Percentiles rank a stretch among this genome's conserved stretches.
Conservation (phyloP, 1,140 invertebrate species). For the Meloidogyne chitwoodi region DNA sequence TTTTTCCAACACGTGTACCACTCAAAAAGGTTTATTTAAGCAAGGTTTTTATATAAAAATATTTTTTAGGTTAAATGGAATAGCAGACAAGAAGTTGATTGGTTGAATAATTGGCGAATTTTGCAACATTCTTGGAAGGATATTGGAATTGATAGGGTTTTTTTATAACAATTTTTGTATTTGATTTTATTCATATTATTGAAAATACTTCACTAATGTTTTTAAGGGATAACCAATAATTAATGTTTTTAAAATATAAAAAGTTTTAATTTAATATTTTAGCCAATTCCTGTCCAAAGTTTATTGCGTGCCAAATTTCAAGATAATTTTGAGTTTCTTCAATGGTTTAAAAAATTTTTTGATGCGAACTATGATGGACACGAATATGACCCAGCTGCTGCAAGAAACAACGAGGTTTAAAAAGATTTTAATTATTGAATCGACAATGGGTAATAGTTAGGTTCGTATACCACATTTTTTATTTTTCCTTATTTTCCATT, state of each 20-base stretch:
- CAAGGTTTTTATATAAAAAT: no score
- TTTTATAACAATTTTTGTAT: background rate
- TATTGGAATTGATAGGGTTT: slow-evolving; percentile 93
- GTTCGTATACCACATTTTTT: no score
- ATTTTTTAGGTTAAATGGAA: slow-evolving; percentile 79
- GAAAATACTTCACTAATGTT: no score
- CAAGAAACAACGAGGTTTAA: slow-evolving; percentile 71
- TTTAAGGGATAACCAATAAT: no score
- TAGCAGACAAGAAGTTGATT: slow-evolving; percentile 93
- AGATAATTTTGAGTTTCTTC: slow-evolving; percentile 93
- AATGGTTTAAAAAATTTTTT: slow-evolving; percentile 99
- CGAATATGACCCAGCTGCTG: slow-evolving; percentile 84
- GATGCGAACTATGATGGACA: slow-evolving; percentile 96
- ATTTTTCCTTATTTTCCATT: no score
- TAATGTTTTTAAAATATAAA: no score
- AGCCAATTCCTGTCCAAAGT: slow-evolving; percentile 94
- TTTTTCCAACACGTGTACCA: slow-evolving; percentile 80
- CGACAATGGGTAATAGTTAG: no score
- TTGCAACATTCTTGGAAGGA: slow-evolving; percentile 95
- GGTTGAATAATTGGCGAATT: slow-evolving; percentile 98
- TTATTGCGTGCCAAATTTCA: slow-evolving; percentile 94
- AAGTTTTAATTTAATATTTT: slow-evolving; percentile 38
- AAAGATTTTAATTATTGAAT: no score
- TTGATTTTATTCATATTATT: no score
- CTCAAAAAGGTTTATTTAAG: slow-evolving; percentile 71